A percentile compares a stretch with the other conserved stretches of the same genome.
Evolutionary conservation across 2,797 vertebrate genomes (phyloP).

Genomic region (Tadarida brasiliensis): DNA sequence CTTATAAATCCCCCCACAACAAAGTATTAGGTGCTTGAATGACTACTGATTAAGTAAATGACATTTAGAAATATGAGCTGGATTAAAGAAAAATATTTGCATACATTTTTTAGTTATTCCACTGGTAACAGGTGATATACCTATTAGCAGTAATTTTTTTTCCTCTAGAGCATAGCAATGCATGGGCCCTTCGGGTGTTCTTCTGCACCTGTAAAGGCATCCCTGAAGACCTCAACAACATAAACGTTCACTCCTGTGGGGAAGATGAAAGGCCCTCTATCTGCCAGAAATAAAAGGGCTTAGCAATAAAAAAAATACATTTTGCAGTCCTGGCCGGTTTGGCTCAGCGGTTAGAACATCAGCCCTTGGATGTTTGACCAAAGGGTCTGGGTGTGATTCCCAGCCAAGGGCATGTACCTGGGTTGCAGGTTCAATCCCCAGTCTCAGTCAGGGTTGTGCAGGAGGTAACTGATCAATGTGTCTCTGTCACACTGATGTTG

Average conservation of each 20-base stretch:
- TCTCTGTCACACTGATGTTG: no score
- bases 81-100: slow-evolving; percentile 6
- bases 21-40: neutral
- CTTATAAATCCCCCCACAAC: neutral
- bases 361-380: no score
- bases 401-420: no score
- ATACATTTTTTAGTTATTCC: neutral
- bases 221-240: neutral
- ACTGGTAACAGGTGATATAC: neutral
- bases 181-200: neutral
- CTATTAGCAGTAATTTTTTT: neutral
- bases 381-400: no score
- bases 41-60: neutral
- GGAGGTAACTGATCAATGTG: no score
- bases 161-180: neutral
- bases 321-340: no score
- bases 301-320: neutral
- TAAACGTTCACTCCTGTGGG: neutral
- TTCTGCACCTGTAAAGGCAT: neutral
- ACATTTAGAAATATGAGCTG: slow-evolving; percentile 42
- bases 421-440: no score
- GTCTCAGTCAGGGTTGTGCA: no score
- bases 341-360: no score
- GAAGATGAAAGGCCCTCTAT: neutral
- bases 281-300: neutral